Conservation (phyloP, 2,888 invertebrate genomes). For the Clostera curtula region DNA sequence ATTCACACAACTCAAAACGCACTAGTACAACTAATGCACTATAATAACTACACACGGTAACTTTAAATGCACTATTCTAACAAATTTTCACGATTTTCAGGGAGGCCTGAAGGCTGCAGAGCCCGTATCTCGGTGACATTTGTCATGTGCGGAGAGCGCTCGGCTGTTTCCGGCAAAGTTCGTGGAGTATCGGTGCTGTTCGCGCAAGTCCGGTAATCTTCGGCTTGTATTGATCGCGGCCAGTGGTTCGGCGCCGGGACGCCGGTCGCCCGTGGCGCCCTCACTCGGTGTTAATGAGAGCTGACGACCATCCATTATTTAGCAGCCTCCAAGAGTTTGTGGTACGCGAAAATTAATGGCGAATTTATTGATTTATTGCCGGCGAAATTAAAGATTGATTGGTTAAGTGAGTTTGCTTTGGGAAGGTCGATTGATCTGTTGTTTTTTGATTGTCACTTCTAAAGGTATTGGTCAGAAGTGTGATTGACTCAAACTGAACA, state of each 20-base stretch:
- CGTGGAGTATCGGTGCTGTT: slow-evolving; percentile 12
- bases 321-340: slow-evolving; percentile 58
- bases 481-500: too few relatives aligned
- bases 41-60: slow-evolving; percentile 28
- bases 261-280: slow-evolving; percentile 66
- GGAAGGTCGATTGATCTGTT: slow-evolving; percentile 21
- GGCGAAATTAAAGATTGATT: slow-evolving; percentile 63
- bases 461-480: background rate
- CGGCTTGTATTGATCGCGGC: slow-evolving; percentile 51
- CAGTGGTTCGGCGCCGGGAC: slow-evolving; percentile 50
- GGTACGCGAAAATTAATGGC: slow-evolving; percentile 64
- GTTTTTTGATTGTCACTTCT: slow-evolving; percentile 15
- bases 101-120: slow-evolving; percentile 60
- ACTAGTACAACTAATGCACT: slow-evolving; percentile 32
- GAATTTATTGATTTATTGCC: slow-evolving; percentile 68
- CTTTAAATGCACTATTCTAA: slow-evolving; percentile 34
- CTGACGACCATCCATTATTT: slow-evolving; percentile 70
- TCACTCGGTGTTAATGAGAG: slow-evolving; percentile 59
- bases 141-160: slow-evolving; percentile 55
- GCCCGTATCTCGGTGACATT: slow-evolving; percentile 62
- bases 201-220: slow-evolving; percentile 29
- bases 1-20: slow-evolving; percentile 30
- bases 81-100: slow-evolving; percentile 54
- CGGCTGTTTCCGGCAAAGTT: slow-evolving; percentile 24
- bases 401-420: slow-evolving; percentile 32